Evolutionary conservation across 2,888 invertebrate genomes (phyloP).

Genomic region (Lasioglossum oenotherae): DNA sequence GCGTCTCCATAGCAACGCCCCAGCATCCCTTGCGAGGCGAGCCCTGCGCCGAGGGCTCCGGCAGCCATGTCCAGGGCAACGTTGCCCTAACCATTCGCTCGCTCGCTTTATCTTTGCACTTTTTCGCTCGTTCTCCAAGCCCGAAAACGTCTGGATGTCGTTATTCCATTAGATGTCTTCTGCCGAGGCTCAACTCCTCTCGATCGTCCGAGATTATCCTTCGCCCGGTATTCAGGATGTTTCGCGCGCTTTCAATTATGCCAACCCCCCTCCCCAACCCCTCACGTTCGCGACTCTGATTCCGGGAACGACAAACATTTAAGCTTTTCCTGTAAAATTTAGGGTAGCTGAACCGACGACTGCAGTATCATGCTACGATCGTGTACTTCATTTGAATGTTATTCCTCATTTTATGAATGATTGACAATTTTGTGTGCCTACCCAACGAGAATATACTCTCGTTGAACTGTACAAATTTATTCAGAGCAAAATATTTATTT

Average conservation of each 20-base stretch:
- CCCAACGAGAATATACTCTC: too few species aligned
- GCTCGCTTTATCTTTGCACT: conserved; percentile 44
- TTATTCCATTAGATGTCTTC: conserved; percentile 62
- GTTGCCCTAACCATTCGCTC: conserved; percentile 50
- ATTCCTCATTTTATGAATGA: too few species aligned
- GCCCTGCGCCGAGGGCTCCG: conserved; percentile 30
- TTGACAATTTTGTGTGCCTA: too few species aligned
- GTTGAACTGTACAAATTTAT: too few species aligned
- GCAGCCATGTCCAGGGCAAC: conserved; percentile 45
- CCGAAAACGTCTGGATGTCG: conserved; percentile 44
- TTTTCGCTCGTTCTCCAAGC: conserved; percentile 44
- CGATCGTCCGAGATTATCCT: conserved; percentile 8
- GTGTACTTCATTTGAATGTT: too few species aligned
- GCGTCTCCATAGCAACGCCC: conserved; percentile 77
- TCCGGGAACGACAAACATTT: background rate
- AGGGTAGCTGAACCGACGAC: too few species aligned
- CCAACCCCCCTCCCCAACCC: background rate
- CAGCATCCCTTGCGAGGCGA: conserved; percentile 65
- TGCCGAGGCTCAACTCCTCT: background rate
- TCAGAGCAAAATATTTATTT: too few species aligned
- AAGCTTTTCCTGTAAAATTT: too few species aligned
- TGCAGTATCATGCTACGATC: too few species aligned
- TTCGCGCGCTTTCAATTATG: background rate
- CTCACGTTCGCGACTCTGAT: background rate
- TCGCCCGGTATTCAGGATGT: background rate